phyloP scores from a whole-genome alignment of 1,140 invertebrate species.

The Ceratina japonica region DNA sequence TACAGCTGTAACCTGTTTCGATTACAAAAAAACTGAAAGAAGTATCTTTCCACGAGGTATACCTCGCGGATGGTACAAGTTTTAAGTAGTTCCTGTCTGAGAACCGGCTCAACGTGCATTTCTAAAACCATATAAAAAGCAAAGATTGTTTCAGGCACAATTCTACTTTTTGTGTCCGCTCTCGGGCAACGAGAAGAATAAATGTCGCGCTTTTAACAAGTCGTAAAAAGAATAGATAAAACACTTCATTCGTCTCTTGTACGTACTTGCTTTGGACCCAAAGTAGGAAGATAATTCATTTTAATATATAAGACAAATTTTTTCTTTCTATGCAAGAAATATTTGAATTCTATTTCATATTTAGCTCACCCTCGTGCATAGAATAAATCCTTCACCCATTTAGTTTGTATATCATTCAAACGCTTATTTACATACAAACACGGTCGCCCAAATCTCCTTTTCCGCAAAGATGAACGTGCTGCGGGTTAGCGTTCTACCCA shows the following conservation, averaged over 20 bases:
- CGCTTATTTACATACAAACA: not conserved
- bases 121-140: conserved; percentile 3
- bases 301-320: not conserved
- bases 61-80: conserved; percentile 7
- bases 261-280: not conserved
- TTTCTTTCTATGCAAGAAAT: too few species aligned
- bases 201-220: not conserved
- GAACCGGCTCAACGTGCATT: not conserved
- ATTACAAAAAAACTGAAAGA: not conserved
- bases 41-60: not conserved
- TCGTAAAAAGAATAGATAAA: not conserved
- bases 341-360: not conserved
- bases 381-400: not conserved
- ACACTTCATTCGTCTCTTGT: not conserved
- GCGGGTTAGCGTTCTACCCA: not conserved
- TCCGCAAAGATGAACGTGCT: not conserved
- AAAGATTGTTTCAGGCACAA: not conserved
- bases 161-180: not conserved
- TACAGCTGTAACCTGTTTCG: too few species aligned
- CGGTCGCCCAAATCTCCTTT: not conserved
- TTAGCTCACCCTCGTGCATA: not conserved
- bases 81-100: conserved; percentile 19
- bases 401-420: not conserved
- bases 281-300: not conserved
- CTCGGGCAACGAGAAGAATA: not conserved